Percentiles rank a stretch among this genome's conserved stretches.
These are phyloP conservation scores for Sitta europaea DNA, from an alignment of 2,113 vertebrate species.

Conservation along the genomic window DNA sequence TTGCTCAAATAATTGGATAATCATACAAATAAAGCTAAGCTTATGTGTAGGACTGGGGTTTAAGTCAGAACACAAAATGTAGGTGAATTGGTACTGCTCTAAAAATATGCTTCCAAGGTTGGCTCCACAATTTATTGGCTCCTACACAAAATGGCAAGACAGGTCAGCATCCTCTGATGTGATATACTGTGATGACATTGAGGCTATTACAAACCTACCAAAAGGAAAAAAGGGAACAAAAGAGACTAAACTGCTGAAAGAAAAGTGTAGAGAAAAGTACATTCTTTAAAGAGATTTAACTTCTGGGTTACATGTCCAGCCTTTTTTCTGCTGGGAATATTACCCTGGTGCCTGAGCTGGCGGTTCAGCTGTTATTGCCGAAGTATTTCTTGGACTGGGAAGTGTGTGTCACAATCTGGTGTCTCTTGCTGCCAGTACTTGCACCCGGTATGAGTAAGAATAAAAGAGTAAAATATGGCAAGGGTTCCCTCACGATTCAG, in stretches of 20 bases:
- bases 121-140: constrained; percentile 9
- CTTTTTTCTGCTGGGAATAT: background rate
- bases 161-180: background rate
- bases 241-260: background rate
- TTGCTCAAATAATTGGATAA: background rate
- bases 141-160: constrained; percentile 13
- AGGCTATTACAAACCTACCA: background rate
- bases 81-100: background rate
- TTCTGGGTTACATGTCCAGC: constrained; percentile 7
- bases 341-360: background rate
- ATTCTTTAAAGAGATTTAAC: background rate
- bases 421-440: constrained; percentile 47
- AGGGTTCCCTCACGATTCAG: constrained; percentile 25
- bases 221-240: background rate
- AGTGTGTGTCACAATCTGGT: constrained; percentile 58
- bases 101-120: background rate
- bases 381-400: constrained; percentile 64
- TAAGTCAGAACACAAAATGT: background rate
- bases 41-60: background rate
- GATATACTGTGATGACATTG: background rate
- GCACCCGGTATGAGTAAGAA: constrained; percentile 29
- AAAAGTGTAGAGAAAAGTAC: background rate
- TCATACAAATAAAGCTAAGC: background rate
- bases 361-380: background rate
- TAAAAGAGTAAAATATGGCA: constrained; percentile 6